Percentiles rank a stretch among this genome's conserved stretches.
These are phyloP conservation scores for Myiozetetes cayanensis DNA, from an alignment of 2,113 vertebrate species.

Conservation along the genomic window DNA sequence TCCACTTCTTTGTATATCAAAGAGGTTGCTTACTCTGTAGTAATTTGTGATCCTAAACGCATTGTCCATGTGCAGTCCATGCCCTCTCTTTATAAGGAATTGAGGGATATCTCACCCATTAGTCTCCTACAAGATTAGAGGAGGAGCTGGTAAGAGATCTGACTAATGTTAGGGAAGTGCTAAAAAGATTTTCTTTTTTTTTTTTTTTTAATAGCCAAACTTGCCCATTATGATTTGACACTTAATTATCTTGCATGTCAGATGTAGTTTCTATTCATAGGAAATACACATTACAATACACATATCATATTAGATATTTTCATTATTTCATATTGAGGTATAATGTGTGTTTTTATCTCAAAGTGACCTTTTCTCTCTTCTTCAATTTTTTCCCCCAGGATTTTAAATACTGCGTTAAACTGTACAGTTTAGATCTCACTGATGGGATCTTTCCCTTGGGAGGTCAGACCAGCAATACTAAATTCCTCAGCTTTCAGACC, in stretches of 20 bases:
- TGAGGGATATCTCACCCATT: neutral
- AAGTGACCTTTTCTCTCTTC: neutral
- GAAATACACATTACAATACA: neutral
- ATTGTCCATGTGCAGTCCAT: neutral
- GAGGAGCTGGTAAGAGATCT: neutral
- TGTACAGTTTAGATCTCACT: constrained; percentile 89
- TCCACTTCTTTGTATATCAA: neutral
- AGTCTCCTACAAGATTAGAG: neutral
- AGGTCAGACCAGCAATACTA: constrained; percentile 83
- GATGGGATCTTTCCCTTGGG: constrained; percentile 80
- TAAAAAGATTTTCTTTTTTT: neutral
- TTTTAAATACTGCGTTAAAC: constrained; percentile 92
- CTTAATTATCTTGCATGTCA: neutral
- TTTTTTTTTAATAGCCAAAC: neutral
- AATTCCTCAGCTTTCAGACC: constrained; percentile 89
- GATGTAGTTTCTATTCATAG: neutral
- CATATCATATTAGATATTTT: neutral
- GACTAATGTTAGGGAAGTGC: neutral
- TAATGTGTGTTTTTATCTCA: neutral
- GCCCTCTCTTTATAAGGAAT: neutral
- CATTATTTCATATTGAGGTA: neutral
- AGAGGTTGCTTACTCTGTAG: neutral
- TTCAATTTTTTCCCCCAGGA: constrained; percentile 70
- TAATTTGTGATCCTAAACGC: neutral
- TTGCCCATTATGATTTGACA: accelerated